Base-by-base conservation (phyloP, 1,140 invertebrate genomes). In the Rhopalosiphum padi region DNA sequence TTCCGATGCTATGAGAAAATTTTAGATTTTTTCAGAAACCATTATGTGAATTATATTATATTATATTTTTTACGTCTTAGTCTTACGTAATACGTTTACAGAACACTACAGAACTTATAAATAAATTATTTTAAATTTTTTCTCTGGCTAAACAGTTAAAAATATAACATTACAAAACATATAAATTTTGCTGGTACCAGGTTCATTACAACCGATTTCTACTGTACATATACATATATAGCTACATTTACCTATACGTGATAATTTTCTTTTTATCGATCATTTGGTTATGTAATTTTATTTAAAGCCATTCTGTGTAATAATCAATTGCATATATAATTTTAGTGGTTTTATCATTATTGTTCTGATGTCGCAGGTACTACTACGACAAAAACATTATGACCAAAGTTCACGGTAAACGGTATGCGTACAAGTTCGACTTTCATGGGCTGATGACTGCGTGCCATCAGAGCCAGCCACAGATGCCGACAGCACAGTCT, bases 321-420 rank as follows among this genome's bases (percentile, higher is more conserved):
- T 68, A 60, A n/a, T 68, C 0, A n/a, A 5, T 68, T n/a, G 1
- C 7, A 60, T 60, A 60, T 60, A 15, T 60, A 60, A n/a, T 68
- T 68, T 68, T n/a, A 1, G n/a, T 77, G 15, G 30, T n/a, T 4
- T 77, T 77, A 15, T 30, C 9, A 86, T 46, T 43, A 86, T 85
- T 86, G 25, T 85, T 25, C 1, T 30, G 22, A 48, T 25, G 2
- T 9, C 96, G 18, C 96, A 98, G 98, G 95, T 99, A 99, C 95
- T 99, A 99, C 95, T 99, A 99, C 96, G 99, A 99, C 96, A 99
- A 99, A 96, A 99, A 99, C 95, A 98, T 99, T 94, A 99, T 99
- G 98, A 98, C 97, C 93, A 99, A 99, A 96, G 98, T 98, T 2
- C 98, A 98, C 94, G 98, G 98, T 82, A 98, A 98, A 95, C 96